These are phyloP conservation scores for Hystrix cristata DNA, from an alignment of 2,113 vertebrate genomes.

Conservation along the genomic window DNA sequence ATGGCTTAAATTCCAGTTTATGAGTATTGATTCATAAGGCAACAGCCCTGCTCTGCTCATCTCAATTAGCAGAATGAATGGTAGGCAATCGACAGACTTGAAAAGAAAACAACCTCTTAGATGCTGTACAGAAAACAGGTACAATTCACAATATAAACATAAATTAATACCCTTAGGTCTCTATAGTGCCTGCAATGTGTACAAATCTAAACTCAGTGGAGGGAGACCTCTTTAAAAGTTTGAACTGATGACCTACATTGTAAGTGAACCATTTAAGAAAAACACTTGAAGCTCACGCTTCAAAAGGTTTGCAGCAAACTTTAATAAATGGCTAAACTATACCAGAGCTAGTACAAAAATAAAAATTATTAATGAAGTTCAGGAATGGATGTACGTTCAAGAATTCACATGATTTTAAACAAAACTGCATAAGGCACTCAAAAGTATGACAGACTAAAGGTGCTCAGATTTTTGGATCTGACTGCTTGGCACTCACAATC, in stretches of 20 bases:
- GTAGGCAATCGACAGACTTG: neutral
- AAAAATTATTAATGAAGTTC: slow-evolving; percentile 44
- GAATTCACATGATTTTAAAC: neutral
- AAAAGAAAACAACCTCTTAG: slow-evolving; percentile 40
- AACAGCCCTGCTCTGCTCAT: slow-evolving; percentile 11
- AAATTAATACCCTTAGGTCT: slow-evolving; percentile 39
- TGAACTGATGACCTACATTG: neutral
- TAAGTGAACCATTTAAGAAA: slow-evolving; percentile 25
- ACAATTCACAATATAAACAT: slow-evolving; percentile 35
- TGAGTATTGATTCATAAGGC: slow-evolving; percentile 36
- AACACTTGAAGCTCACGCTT: slow-evolving; percentile 11
- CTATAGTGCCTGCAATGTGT: neutral
- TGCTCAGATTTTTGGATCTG: neutral
- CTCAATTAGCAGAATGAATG: slow-evolving; percentile 35
- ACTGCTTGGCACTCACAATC: slow-evolving; percentile 2
- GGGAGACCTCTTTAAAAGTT: slow-evolving; percentile 3
- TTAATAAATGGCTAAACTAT: slow-evolving; percentile 40
- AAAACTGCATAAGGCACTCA: slow-evolving; percentile 33
- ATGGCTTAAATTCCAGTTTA: slow-evolving; percentile 52
- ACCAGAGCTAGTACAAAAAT: slow-evolving; percentile 4
- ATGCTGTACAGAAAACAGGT: neutral
- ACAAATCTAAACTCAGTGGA: neutral
- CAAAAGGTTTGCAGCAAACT: slow-evolving; percentile 30
- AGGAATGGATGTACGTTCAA: slow-evolving; percentile 1
- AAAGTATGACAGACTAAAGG: slow-evolving; percentile 29